These are phyloP conservation scores for Pocillopora damicornis DNA, from an alignment of 64 coral and sea anemone species.

Conservation along the genomic window DNA sequence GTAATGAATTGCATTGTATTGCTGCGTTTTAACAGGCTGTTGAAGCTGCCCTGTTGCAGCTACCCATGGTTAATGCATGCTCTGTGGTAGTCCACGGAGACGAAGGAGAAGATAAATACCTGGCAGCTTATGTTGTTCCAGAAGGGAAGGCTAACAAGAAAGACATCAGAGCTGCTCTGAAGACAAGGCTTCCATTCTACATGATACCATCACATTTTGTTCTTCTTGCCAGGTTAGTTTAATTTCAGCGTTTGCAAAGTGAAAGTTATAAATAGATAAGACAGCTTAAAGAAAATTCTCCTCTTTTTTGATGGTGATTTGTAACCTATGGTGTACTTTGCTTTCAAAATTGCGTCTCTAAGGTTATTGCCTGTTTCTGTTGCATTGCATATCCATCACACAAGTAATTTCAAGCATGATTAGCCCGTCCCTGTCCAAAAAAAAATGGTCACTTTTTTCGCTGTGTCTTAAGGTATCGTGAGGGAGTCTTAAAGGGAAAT, in stretches of 20 bases:
- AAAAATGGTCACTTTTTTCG: no score
- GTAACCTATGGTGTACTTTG: no score
- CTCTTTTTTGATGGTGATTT: no score
- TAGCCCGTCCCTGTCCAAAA: no score
- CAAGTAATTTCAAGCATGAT: no score
- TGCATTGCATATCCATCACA: no score
- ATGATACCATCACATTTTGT: conserved; percentile 96
- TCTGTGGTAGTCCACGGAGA: conserved; percentile 71
- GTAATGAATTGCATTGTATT: not conserved
- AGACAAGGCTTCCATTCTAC: conserved; percentile 82
- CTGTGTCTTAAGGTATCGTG: no score
- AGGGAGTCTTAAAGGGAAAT: no score
- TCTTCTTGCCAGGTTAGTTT: conserved; percentile 65
- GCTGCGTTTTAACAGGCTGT: conserved; percentile 54
- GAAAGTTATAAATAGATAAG: not conserved
- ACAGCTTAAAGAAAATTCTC: not conserved
- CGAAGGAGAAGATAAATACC: conserved; percentile 79
- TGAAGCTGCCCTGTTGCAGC: conserved; percentile 80
- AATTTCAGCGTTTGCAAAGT: not conserved
- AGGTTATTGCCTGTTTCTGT: no score
- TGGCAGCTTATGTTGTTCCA: conserved; percentile 80
- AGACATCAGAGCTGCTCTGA: conserved; percentile 70
- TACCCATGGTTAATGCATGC: conserved; percentile 72
- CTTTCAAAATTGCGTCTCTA: no score
- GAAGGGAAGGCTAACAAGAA: conserved; percentile 85